A percentile compares a stretch with the other conserved stretches of the same genome.
Conservation (phyloP, 2,888 invertebrate genomes). For the Teleogryllus oceanicus region DNA sequence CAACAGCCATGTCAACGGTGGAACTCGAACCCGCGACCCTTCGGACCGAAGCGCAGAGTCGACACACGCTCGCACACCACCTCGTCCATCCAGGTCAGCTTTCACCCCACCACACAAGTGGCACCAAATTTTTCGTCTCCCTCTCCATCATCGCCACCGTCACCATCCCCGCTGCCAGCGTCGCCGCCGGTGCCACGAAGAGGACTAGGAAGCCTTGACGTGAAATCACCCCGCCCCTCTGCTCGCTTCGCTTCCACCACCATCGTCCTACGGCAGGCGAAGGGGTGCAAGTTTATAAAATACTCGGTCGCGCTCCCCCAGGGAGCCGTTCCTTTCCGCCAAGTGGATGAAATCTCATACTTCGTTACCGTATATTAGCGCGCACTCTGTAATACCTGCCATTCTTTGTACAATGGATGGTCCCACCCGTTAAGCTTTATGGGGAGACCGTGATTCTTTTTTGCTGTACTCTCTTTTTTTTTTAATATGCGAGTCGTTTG, state of each 20-base stretch:
- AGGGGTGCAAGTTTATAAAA: not conserved
- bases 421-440: constrained; percentile 1
- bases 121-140: too few relatives aligned
- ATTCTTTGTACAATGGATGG: not conserved
- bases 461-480: not conserved
- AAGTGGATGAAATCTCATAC: constrained; percentile 6
- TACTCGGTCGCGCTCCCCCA: not conserved
- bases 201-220: too few relatives aligned
- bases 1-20: too few relatives aligned
- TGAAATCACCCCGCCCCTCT: not conserved
- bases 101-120: too few relatives aligned
- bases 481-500: not conserved
- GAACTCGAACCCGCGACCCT: too few relatives aligned
- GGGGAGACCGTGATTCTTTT: not conserved
- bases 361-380: constrained; percentile 18
- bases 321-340: not conserved
- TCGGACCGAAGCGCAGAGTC: too few relatives aligned
- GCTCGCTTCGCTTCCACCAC: not conserved
- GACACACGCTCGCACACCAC: too few relatives aligned
- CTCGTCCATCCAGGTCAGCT: too few relatives aligned
- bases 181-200: too few relatives aligned
- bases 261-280: not conserved
- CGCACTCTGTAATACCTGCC: constrained; percentile 6
- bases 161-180: too few relatives aligned
- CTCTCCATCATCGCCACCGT: too few relatives aligned